A percentile compares a stretch with the other conserved stretches of the same genome.
Evolutionary conservation across 2,797 vertebrate species (phyloP).

Genomic region (Hozukius guyotensis): DNA sequence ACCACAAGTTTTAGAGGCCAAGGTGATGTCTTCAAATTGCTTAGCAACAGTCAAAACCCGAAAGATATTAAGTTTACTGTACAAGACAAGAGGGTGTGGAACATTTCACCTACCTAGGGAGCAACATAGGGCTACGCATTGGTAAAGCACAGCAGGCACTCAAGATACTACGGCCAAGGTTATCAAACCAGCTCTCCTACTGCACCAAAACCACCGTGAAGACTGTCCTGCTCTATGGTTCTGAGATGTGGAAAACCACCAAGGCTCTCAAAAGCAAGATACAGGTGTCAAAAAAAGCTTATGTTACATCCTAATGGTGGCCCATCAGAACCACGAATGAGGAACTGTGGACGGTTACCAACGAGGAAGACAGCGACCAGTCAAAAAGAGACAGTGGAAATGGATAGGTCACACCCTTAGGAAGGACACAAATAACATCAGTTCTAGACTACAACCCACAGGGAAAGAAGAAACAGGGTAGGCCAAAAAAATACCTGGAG

Average conservation of each 20-base stretch:
- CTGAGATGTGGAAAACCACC: neutral
- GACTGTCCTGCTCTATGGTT: no score
- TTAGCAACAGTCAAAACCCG: neutral
- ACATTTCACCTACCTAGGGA: neutral
- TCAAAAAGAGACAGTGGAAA: neutral
- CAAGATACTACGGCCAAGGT: neutral
- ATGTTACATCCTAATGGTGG: neutral
- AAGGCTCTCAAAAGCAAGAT: neutral
- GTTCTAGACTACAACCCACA: neutral
- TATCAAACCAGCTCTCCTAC: neutral
- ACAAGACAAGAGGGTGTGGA: neutral
- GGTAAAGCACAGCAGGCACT: neutral
- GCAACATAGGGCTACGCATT: neutral
- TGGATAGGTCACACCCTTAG: neutral
- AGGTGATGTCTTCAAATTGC: neutral
- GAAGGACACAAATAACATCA: neutral
- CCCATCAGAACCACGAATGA: neutral
- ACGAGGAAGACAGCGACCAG: neutral
- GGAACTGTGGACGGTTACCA: neutral
- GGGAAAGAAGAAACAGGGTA: neutral
- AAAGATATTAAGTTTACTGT: neutral
- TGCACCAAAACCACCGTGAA: neutral
- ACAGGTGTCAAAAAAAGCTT: neutral
- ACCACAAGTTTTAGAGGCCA: neutral
- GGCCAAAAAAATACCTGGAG: neutral